These are phyloP conservation scores for Thymelicus lineola DNA, from an alignment of 2,888 invertebrate genomes.

Conservation along the genomic window DNA sequence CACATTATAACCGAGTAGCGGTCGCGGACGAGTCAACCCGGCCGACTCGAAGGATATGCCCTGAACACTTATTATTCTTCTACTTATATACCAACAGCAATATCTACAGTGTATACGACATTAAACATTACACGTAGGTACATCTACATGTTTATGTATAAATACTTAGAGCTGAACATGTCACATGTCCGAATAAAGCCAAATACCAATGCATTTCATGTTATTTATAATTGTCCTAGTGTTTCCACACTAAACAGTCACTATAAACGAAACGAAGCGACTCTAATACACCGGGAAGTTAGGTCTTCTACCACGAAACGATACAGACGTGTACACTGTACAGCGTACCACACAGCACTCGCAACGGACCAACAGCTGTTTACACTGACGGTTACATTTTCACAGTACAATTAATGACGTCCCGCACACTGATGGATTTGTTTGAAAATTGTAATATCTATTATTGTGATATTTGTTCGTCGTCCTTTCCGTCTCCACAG, in stretches of 20 bases:
- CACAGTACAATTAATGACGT: neutral
- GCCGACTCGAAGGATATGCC: conserved; percentile 65
- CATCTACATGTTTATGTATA: conserved; percentile 57
- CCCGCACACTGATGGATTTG: too few relatives aligned
- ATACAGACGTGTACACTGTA: neutral
- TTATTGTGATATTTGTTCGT: too few relatives aligned
- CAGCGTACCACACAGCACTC: neutral
- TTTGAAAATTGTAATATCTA: too few relatives aligned
- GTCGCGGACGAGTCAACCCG: conserved; percentile 53
- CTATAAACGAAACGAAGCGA: conserved; percentile 51
- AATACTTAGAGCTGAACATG: conserved; percentile 81
- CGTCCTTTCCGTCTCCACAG: too few relatives aligned
- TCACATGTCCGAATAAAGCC: conserved; percentile 83
- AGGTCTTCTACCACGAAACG: conserved; percentile 34
- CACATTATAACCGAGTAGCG: too few relatives aligned
- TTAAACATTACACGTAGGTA: conserved; percentile 44
- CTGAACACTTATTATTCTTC: conserved; percentile 72
- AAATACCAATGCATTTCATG: conserved; percentile 85
- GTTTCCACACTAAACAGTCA: conserved; percentile 48
- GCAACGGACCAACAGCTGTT: neutral
- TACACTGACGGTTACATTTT: neutral
- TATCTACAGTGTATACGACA: conserved; percentile 63
- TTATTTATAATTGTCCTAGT: conserved; percentile 72
- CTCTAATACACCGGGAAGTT: conserved; percentile 44
- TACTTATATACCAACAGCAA: conserved; percentile 63